These are phyloP conservation scores for Pterocles orientalis DNA, from an alignment of 2,113 vertebrate species.

Conservation along the genomic window DNA sequence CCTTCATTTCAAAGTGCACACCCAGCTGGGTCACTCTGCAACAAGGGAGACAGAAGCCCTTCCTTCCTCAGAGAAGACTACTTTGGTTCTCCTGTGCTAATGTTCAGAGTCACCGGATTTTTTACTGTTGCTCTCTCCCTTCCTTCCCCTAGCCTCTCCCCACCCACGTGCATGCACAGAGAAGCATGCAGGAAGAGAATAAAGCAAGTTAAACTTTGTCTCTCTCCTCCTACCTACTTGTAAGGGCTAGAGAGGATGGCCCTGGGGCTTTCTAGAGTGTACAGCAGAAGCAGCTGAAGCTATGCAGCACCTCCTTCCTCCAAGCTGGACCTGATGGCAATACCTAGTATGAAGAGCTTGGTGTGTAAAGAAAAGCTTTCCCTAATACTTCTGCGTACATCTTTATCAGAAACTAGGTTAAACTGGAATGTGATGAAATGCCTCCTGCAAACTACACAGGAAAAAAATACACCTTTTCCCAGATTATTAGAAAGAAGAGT, in stretches of 20 bases:
- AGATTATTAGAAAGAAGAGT: not conserved
- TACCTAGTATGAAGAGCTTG: not conserved
- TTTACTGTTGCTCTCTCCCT: not conserved
- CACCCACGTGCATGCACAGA: rapidly evolving
- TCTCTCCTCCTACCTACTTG: not conserved
- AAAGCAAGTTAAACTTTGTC: not conserved
- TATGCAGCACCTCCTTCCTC: not conserved
- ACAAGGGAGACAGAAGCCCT: not conserved
- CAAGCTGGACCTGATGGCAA: not conserved
- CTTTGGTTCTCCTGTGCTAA: not conserved
- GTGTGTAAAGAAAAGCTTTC: not conserved
- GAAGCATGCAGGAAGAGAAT: not conserved
- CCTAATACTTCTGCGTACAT: not conserved
- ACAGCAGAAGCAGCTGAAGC: not conserved
- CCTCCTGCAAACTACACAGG: not conserved
- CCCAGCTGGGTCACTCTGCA: not conserved
- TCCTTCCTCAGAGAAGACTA: not conserved
- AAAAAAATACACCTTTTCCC: not conserved
- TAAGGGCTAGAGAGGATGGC: not conserved
- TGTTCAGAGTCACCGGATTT: not conserved
- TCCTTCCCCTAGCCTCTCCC: not conserved
- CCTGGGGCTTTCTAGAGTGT: not conserved
- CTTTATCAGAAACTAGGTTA: not conserved
- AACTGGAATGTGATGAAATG: not conserved
- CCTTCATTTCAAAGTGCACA: not conserved